These are phyloP conservation scores for Emydura subglobosa DNA, from an alignment of 2,113 vertebrate species.

Conservation along the genomic window DNA sequence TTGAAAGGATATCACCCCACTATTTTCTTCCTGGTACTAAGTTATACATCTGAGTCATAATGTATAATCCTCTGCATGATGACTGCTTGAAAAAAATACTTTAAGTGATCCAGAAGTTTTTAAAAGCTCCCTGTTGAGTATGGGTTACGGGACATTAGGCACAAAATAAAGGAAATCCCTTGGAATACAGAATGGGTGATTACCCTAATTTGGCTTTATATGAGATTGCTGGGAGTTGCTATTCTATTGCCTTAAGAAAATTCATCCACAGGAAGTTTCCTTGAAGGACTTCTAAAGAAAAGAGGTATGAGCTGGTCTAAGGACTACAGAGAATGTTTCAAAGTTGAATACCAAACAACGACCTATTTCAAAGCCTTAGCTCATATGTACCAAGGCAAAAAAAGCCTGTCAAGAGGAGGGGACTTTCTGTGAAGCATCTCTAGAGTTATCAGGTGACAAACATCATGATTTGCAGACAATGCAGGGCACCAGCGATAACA, in stretches of 20 bases:
- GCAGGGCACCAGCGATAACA: not conserved
- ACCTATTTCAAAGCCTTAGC: too few relatives aligned
- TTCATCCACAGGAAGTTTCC: not conserved
- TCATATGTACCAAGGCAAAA: too few relatives aligned
- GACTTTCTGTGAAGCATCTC: too few relatives aligned
- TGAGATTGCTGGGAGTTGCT: not conserved
- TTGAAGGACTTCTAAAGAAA: not conserved
- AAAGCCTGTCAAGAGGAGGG: too few relatives aligned
- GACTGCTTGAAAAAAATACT: not conserved
- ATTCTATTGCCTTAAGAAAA: not conserved
- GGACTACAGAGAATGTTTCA: not conserved
- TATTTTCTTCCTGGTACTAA: not conserved
- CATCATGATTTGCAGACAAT: not conserved
- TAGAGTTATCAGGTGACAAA: not conserved
- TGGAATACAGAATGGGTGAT: not conserved
- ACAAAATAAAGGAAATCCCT: not conserved
- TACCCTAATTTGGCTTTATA: not conserved
- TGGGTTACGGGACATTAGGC: not conserved
- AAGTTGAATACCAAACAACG: not conserved
- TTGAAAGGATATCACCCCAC: not conserved
- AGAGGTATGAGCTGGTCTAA: not conserved
- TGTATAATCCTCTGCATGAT: not conserved
- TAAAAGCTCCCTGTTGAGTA: not conserved
- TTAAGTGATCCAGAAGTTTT: not conserved
- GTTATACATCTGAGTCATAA: not conserved